Base-by-base conservation (phyloP, 1,140 invertebrate genomes). In the Battus philenor region DNA sequence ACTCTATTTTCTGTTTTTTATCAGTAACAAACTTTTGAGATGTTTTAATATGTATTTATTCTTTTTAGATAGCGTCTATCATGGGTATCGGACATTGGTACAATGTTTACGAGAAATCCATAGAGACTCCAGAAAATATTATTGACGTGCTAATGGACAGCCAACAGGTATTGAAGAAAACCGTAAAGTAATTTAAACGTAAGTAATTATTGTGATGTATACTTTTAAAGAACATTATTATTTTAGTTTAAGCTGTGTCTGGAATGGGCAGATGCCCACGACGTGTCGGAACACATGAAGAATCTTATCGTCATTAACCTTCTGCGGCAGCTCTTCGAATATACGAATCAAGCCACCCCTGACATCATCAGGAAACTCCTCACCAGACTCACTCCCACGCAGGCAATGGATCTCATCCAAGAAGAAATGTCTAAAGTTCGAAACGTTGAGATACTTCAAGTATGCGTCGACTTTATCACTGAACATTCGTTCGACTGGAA, bases 371-470 rank as follows among this genome's bases (percentile, higher is more conserved):
- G 77, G 33, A 59, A 87, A 50, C 69, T 90, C 30, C 70, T 91
- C 4, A 61, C 60, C 3, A 75, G 86, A 10, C 59, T 91, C 11
- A 89, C 91, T 0, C 41, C 66, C 0, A 60, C 77, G 0, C 87
- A 90, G 22, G 80, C 89, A 1, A 68, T 90, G 2, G 86, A 89
- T 32, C 78, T 93, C 4, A 90, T 91, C 32, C 87, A 90, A 46
- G 86, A 86, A 15, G 86, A 92, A 44, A 86, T 93, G 31, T 86
- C 88, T 20, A 88, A 89, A 71, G 76, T 93, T 2, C 85, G 89
- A 47, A 90, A 90, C 16, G 73, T 91, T 0, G 72, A 87, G 10
- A 82, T 91, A 26, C 74, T 93, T 4, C 77, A 89, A 63, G 91
- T 91, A 49, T 75, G 91, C 5, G 73, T 90, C 0, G 85, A 89